Base-by-base conservation (phyloP, 1,140 invertebrate genomes). In the Lepidurus couesii region DNA sequence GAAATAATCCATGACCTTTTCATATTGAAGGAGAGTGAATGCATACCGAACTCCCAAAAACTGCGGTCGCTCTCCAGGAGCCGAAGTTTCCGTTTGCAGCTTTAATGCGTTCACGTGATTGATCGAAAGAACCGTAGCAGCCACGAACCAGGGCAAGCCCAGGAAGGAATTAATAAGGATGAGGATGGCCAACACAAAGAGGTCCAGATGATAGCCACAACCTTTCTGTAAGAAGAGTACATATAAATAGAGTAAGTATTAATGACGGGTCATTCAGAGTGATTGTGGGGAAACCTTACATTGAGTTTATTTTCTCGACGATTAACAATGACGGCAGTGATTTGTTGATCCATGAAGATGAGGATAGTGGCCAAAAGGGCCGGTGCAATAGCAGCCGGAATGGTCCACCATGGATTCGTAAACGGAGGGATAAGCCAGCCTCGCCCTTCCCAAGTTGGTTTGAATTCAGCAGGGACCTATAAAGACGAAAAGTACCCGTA, bases 101-200 rank as follows among this genome's bases (percentile, higher is more conserved):
- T 83, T 84, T 10, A 86, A 80, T 34, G 84, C 81, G 78, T 84
- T 83, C 6, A 86, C 83, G 81, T 85, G 82, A 42, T 83, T 86
- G 6, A 86, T 80, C 42, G 82, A 81, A 7, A 86, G 77, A n/a
- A 87, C 82, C 11, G 87, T 87, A n/a, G 85, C 86, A 42, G 86
- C 86, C n/a, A 87, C 86, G 80, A 87, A 85, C 84, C 86, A 87
- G 3, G 86, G 86, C 26, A 86, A 81, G 21, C 86, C 86, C 53
- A 87, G 79, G 42, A 87, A 82, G n/a, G 86, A 86, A 79, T 84
- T 85, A 42, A 84, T 79, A 4, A 86, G 44, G 76, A 87, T 85
- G 8, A 86, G 81, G 43, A 84, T 74, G 9, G 82, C 82, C 44
- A 87, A 77, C 5, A 87, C 78, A 9, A 86, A 81, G 75, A 87